These are phyloP conservation scores for Carassius carassius DNA, from an alignment of 2,113 vertebrate species.

Conservation along the genomic window DNA sequence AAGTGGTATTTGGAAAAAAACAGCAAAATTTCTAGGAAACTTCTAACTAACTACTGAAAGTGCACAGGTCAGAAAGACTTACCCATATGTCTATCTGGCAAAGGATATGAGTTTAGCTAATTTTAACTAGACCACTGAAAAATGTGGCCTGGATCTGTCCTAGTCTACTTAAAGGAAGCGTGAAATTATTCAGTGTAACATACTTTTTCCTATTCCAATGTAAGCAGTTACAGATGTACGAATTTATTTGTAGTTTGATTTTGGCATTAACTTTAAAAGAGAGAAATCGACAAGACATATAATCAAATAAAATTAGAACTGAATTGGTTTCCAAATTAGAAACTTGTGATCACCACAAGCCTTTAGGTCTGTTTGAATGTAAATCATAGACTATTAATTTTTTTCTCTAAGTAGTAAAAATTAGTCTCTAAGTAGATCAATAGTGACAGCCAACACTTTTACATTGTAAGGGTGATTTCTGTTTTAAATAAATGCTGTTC, in stretches of 20 bases:
- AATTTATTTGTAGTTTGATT: neutral
- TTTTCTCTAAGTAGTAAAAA: no score
- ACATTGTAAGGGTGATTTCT: neutral
- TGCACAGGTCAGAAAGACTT: neutral
- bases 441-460: neutral
- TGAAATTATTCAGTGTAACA: neutral
- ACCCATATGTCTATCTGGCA: conserved; percentile 15
- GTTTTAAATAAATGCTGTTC: neutral
- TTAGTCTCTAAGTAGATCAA: no score
- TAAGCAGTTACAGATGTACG: neutral
- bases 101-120: neutral
- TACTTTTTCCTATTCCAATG: neutral
- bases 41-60: conserved; percentile 3
- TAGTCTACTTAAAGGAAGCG: neutral
- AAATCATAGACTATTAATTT: neutral
- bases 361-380: neutral
- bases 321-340: neutral
- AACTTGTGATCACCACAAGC: neutral
- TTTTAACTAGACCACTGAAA: conserved; percentile 16
- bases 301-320: neutral
- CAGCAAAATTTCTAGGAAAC: conserved; percentile 7
- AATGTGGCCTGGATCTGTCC: neutral
- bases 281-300: neutral
- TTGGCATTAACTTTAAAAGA: neutral
- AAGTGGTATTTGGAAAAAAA: conserved; percentile 30